phyloP scores from a whole-genome alignment of 2,888 invertebrate species.

The Cylindroiulus punctatus region DNA sequence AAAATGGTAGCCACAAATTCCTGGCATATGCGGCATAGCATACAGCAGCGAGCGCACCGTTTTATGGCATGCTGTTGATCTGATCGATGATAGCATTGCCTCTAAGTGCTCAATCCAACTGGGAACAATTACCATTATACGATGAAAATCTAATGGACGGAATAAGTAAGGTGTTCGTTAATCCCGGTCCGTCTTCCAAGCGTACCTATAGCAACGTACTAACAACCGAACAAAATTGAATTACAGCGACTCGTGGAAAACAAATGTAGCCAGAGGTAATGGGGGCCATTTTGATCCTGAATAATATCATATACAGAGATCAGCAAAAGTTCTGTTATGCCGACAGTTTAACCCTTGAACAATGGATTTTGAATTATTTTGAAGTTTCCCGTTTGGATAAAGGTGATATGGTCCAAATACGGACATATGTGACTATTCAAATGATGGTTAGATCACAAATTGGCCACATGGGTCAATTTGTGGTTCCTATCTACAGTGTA shows the following conservation, averaged over 20 bases:
- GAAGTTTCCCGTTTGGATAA: background rate
- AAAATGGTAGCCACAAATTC: background rate
- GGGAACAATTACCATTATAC: constrained; percentile 44
- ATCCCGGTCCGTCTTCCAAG: constrained; percentile 42
- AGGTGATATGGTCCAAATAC: no score
- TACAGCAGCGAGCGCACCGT: background rate
- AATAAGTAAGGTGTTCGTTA: constrained; percentile 32
- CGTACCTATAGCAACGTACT: constrained; percentile 23
- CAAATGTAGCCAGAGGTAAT: background rate
- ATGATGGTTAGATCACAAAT: no score
- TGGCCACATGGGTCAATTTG: no score
- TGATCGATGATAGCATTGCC: constrained; percentile 38
- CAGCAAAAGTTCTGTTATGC: background rate
- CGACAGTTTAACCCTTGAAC: background rate
- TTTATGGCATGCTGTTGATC: constrained; percentile 8
- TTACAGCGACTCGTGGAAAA: background rate
- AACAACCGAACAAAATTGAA: constrained; percentile 3
- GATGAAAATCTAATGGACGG: constrained; percentile 47
- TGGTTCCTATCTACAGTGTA: no score
- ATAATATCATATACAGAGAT: background rate
- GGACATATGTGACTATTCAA: no score
- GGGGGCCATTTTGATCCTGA: background rate
- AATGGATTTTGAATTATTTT: background rate
- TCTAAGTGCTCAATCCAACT: constrained; percentile 29
- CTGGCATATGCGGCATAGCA: background rate